Evolutionary conservation across 2,888 invertebrate species (phyloP).

Genomic region (Lamellibrachia satsuma): DNA sequence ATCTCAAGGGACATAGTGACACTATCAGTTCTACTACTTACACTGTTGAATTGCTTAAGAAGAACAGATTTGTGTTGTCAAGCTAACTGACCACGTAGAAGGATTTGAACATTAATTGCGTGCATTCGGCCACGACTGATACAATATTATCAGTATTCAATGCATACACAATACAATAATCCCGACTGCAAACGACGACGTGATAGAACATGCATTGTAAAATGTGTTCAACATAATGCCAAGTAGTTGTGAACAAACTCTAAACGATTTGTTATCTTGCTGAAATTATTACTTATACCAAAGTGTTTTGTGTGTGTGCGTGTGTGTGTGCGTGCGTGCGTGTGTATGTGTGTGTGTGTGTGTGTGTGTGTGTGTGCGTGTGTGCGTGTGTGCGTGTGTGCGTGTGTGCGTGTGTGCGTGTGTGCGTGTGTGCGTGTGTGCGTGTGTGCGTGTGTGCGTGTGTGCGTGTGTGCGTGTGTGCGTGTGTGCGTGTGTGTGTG

Average conservation of each 20-base stretch:
- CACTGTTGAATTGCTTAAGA: not conserved
- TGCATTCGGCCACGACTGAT: not conserved
- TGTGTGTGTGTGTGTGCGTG: not conserved
- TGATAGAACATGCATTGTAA: not conserved
- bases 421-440: not conserved
- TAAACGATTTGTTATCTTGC: too few species aligned
- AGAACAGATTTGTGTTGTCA: not conserved
- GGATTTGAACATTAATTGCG: not conserved
- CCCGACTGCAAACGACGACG: not conserved
- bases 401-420: not conserved
- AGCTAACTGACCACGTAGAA: not conserved
- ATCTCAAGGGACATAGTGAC: not conserved
- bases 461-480: not conserved
- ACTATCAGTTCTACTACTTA: not conserved
- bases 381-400: not conserved
- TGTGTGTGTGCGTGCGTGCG: not conserved
- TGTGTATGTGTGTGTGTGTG: not conserved
- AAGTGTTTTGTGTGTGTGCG: too few species aligned
- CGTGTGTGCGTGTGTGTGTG: not conserved
- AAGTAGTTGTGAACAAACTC: not conserved
- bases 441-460: not conserved
- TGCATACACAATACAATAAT: not conserved
- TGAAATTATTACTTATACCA: too few species aligned
- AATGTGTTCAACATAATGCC: not conserved
- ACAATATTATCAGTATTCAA: not conserved